These are phyloP conservation scores for Artemia franciscana DNA, from an alignment of 1,140 invertebrate genomes.

Conservation along the genomic window DNA sequence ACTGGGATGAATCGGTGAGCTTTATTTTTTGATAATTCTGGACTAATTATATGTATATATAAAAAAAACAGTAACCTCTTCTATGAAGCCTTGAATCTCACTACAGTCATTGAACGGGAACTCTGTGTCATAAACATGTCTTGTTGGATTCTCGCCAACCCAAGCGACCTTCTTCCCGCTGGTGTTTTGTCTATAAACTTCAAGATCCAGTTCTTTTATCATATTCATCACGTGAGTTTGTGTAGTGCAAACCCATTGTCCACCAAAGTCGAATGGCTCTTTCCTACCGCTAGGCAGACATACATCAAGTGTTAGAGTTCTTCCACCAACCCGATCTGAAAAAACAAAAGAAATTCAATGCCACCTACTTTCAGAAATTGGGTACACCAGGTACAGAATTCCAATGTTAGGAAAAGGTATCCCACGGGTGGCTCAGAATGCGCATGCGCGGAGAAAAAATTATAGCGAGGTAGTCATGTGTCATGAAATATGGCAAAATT, in stretches of 20 bases:
- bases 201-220: slow-evolving; percentile 13
- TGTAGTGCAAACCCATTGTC: slow-evolving; percentile 15
- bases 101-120: slow-evolving; percentile 18
- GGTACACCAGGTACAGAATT: background rate
- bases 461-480: too few species aligned
- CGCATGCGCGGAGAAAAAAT: too few species aligned
- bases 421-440: too few species aligned
- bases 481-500: too few species aligned
- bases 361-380: background rate
- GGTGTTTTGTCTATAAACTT: slow-evolving; percentile 17
- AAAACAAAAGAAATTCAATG: background rate
- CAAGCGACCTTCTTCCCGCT: slow-evolving; percentile 21
- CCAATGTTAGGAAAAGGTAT: too few species aligned
- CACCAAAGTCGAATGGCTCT: slow-evolving; percentile 15
- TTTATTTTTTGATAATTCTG: slow-evolving; percentile 19
- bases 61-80: background rate
- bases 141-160: slow-evolving; percentile 15
- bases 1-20: too few species aligned
- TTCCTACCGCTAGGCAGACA: slow-evolving; percentile 9
- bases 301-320: slow-evolving; percentile 13
- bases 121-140: slow-evolving; percentile 16
- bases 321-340: slow-evolving; percentile 14
- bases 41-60: slow-evolving; percentile 15
- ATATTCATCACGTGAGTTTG: slow-evolving; percentile 15
- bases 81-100: background rate